These are phyloP conservation scores for Thymelicus lineola DNA, from an alignment of 2,888 invertebrate genomes.

Conservation along the genomic window DNA sequence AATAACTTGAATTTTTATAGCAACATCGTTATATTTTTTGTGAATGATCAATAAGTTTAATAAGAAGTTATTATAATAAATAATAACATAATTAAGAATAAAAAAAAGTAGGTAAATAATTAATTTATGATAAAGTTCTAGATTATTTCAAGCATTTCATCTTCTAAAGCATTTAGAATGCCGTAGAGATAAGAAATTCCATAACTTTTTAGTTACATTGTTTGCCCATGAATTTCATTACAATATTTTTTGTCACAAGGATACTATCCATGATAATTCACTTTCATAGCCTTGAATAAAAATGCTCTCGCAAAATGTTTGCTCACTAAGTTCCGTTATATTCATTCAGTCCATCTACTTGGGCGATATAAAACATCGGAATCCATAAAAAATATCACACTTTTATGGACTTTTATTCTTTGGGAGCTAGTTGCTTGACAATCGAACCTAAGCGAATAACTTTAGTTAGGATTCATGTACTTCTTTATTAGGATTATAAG, in stretches of 20 bases:
- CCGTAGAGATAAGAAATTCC: neutral
- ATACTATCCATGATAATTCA: constrained; percentile 32
- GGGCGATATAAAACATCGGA: constrained; percentile 28
- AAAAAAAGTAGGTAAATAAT: no score
- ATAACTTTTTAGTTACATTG: constrained; percentile 9
- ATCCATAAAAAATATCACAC: constrained; percentile 35
- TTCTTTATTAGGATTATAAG: no score
- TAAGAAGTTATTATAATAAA: no score
- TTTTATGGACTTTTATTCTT: constrained; percentile 36
- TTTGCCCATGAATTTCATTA: constrained; percentile 31
- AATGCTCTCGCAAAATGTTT: constrained; percentile 24
- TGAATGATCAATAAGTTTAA: no score
- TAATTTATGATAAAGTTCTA: neutral
- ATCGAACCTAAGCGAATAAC: neutral
- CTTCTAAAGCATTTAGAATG: neutral
- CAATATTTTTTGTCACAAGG: constrained; percentile 37
- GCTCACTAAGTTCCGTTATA: constrained; percentile 19
- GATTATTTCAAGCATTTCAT: neutral
- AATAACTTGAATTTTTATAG: no score
- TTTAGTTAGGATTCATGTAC: no score
- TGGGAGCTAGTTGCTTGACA: neutral
- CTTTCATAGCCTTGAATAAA: constrained; percentile 31
- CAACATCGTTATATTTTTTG: no score
- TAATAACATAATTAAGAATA: no score
- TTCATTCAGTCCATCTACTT: constrained; percentile 37